Evolutionary conservation across 2,888 invertebrate species (phyloP).

Genomic region (Dorcus parallelipipedus): DNA sequence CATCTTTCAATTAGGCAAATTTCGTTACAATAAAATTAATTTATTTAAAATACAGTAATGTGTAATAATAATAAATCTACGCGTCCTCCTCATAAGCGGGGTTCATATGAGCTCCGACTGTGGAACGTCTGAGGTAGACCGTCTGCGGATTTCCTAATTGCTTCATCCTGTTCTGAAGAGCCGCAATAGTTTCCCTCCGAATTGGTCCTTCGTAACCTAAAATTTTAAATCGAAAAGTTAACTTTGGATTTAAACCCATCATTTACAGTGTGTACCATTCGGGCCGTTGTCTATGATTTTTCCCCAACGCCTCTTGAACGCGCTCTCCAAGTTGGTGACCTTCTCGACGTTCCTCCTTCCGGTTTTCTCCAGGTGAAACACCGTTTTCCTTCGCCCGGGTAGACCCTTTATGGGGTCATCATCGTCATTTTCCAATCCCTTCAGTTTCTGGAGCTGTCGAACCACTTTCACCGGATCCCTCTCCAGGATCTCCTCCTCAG

Average conservation of each 20-base stretch:
- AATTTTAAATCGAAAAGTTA: not conserved
- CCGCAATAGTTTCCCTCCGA: constrained; percentile 26
- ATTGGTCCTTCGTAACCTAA: constrained; percentile 21
- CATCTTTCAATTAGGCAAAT: no score
- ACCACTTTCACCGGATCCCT: constrained; percentile 90
- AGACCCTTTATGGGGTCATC: constrained; percentile 68
- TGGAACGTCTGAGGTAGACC: no score
- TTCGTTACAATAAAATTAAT: no score
- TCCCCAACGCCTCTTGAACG: constrained; percentile 31
- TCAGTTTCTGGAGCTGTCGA: constrained; percentile 76
- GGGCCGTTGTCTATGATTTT: constrained; percentile 13
- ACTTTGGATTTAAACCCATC: not conserved
- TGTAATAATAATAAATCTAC: no score
- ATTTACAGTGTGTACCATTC: constrained; percentile 6
- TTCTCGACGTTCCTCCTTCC: constrained; percentile 23
- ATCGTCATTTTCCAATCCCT: constrained; percentile 75
- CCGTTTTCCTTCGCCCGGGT: constrained; percentile 73
- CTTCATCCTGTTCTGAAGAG: not conserved
- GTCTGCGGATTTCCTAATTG: no score
- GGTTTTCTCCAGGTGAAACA: constrained; percentile 61
- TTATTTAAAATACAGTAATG: no score
- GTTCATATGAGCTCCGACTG: no score
- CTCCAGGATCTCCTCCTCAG: constrained; percentile 78
- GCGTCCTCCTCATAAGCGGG: no score
- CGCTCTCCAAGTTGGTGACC: constrained; percentile 35